Base-by-base conservation (phyloP, 2,797 vertebrate genomes). In the Avahi laniger region DNA sequence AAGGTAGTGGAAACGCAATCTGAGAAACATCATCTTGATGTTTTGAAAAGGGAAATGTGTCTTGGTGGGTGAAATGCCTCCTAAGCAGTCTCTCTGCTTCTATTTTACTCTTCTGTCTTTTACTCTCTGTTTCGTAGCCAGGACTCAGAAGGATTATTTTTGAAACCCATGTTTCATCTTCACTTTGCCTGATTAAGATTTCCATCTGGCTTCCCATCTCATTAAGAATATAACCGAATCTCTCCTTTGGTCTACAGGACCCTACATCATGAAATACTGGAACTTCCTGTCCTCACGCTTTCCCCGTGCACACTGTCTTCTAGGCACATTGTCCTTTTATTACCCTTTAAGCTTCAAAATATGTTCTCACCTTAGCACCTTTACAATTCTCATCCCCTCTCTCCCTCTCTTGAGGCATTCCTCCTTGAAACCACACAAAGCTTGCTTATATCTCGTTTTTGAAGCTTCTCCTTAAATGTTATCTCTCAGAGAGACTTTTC, bases 261-360 rank as follows among this genome's bases (percentile, higher is more conserved):
- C 33, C 30, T 41, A 26, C 1, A 14, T 26, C 50, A 0, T 33
- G 10, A 76, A 10, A 33, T 2, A 2, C n/a, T 12, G 10, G 38
- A n/a, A 76, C 67, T 22, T 22, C 33, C 33, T 57, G 30, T 52
- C 7, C 28, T 38, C 14, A 33, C 7, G 26, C 41, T 67, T 75
- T 75, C 2, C 18, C 13, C 13, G 1, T 18, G 38, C 33, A 67
- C 18, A 57, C 8, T 43, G 28, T 65, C 1, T 9, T 54, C 15
- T 18, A 46, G 38, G 14, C 17, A 73, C 12, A 43, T 4, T 89
- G 24, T 10, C 10, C 5, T 72, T 30, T 17, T 73, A 7, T 12
- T 48, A 11, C 35, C 26, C 35, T 30, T 33, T 14, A 35, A 85
- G 22, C 17, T 65, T 2, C 33, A 17, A 80, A 20, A 22, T 9